Percentiles rank a stretch among this genome's conserved stretches.
Evolutionary conservation across 30 jellyfish, hydroid and myxozoan species (phyloP).

Genomic region (Pelagia noctiluca): DNA sequence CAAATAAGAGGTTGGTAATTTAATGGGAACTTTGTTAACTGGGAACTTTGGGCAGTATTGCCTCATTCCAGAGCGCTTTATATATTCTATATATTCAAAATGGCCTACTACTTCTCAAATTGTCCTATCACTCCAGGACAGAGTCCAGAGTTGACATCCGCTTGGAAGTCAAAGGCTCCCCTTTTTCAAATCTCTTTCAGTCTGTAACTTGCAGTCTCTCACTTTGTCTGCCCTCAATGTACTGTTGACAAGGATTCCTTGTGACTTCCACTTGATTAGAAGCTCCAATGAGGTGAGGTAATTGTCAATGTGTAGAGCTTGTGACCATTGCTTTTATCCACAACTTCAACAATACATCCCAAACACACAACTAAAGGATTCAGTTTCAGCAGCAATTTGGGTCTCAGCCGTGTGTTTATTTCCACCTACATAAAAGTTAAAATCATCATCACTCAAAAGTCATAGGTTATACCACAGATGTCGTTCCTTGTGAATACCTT

Average conservation of each 20-base stretch:
- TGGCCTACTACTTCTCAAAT: too few species aligned
- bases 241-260: slow-evolving; percentile 22
- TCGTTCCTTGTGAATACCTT: slow-evolving; percentile 62
- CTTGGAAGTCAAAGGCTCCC: slow-evolving; percentile 40
- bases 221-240: slow-evolving; percentile 43
- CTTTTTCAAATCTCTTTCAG: slow-evolving; percentile 33
- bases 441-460: too few species aligned
- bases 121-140: slow-evolving; percentile 69
- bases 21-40: too few species aligned
- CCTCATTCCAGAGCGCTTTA: too few species aligned
- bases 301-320: slow-evolving; percentile 60
- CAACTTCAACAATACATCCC: slow-evolving; percentile 40
- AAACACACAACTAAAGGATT: too few species aligned
- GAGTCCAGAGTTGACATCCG: slow-evolving; percentile 72
- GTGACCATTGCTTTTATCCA: slow-evolving; percentile 19
- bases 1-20: too few species aligned
- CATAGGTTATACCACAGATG: slow-evolving; percentile 47
- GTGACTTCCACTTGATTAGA: slow-evolving; percentile 23
- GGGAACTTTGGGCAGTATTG: too few species aligned
- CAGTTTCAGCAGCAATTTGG: slow-evolving; percentile 13
- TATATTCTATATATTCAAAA: too few species aligned
- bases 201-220: slow-evolving; percentile 27
- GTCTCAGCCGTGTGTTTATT: slow-evolving; percentile 3
- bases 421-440: slow-evolving; percentile 50
- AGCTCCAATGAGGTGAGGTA: slow-evolving; percentile 51